phyloP scores from a whole-genome alignment of 1,140 invertebrate species.

The Euglossa dilemma region DNA sequence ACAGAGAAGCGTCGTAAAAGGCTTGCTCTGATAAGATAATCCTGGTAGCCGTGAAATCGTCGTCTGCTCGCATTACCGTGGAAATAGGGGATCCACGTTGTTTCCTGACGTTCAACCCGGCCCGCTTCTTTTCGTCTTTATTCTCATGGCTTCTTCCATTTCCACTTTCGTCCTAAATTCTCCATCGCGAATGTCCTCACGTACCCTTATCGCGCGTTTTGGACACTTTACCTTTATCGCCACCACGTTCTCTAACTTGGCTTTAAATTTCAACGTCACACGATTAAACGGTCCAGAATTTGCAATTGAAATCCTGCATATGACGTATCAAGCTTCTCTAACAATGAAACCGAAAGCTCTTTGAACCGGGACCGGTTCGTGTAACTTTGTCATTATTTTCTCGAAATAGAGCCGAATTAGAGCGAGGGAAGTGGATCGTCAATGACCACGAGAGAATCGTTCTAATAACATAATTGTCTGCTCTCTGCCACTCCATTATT shows the following conservation, averaged over 20 bases:
- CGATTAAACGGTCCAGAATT: background rate
- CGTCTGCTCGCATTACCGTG: background rate
- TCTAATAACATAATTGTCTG: conserved; percentile 19
- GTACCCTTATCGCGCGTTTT: background rate
- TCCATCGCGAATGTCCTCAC: background rate
- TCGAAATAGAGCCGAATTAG: conserved; percentile 18
- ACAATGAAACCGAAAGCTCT: background rate
- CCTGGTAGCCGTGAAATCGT: conserved; percentile 1
- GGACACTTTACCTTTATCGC: too few species aligned
- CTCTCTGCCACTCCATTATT: background rate
- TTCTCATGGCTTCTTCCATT: background rate
- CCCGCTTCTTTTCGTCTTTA: background rate
- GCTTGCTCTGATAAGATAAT: conserved; percentile 21
- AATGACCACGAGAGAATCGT: background rate
- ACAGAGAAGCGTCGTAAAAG: background rate
- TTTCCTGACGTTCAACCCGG: background rate
- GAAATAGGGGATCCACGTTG: background rate
- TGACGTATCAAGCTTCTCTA: background rate
- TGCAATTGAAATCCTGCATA: background rate
- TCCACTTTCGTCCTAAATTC: background rate
- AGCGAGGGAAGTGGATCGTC: conserved; percentile 15
- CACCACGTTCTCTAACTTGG: background rate
- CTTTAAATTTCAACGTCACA: background rate
- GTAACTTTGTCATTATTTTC: background rate
- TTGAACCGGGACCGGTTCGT: background rate